A percentile compares a stretch with the other conserved stretches of the same genome.
Evolutionary conservation across 2,797 vertebrate genomes (phyloP).

Genomic region (Peromyscus eremicus): DNA sequence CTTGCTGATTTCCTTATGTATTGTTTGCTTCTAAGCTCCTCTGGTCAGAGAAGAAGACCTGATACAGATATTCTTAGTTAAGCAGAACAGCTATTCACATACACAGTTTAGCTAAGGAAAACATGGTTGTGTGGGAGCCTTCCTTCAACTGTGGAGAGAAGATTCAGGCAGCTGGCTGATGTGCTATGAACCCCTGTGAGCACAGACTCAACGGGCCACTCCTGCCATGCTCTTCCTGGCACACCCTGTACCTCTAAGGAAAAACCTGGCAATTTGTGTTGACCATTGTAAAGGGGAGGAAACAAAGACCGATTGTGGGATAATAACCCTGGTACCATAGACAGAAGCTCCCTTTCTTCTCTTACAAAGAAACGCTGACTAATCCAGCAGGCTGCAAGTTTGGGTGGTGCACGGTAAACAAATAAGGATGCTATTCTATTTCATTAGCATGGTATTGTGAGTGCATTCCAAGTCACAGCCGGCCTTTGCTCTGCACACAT

Average conservation of each 20-base stretch:
- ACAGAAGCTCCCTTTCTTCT: constrained; percentile 21
- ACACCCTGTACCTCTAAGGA: background rate
- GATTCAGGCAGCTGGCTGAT: background rate
- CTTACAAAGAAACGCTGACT: constrained; percentile 51
- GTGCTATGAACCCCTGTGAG: no score
- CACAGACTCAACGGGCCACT: background rate
- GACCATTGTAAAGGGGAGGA: background rate
- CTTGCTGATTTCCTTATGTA: background rate
- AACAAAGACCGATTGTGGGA: constrained; percentile 22
- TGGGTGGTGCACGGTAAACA: background rate
- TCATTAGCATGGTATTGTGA: background rate
- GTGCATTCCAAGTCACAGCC: constrained; percentile 2
- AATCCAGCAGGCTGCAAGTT: background rate
- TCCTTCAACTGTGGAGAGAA: background rate
- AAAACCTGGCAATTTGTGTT: constrained; percentile 33
- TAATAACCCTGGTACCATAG: constrained; percentile 12
- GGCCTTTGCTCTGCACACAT: background rate
- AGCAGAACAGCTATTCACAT: background rate
- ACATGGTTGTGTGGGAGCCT: background rate
- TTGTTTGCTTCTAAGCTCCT: background rate
- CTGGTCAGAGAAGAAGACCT: background rate
- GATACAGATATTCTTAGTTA: background rate
- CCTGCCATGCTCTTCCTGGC: background rate
- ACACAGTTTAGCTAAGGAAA: background rate
- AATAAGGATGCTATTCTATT: background rate